These are phyloP conservation scores for Oikopleura dioica DNA, from an alignment of 23 tunicate genomes.

Conservation along the genomic window DNA sequence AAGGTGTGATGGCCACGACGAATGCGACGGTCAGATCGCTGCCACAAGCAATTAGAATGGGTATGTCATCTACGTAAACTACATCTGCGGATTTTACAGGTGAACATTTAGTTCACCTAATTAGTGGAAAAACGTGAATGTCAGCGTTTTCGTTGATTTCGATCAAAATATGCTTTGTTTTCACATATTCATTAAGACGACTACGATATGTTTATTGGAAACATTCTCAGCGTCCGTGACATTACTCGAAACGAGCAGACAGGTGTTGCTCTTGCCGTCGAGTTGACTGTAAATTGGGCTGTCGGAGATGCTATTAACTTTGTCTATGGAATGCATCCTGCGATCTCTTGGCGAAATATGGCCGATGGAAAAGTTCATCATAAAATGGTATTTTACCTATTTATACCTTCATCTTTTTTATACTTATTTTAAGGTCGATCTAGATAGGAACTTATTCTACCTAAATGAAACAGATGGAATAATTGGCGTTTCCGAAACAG, in stretches of 20 bases:
- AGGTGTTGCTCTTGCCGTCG: too few species aligned
- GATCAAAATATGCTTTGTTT: too few species aligned
- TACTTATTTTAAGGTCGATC: not conserved
- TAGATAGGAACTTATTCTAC: not conserved
- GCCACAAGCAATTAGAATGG: not conserved
- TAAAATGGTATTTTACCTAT: not conserved
- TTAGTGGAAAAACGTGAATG: too few species aligned
- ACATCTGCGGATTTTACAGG: too few species aligned
- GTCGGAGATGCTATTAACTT: not conserved
- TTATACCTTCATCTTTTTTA: not conserved
- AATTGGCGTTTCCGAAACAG: not conserved
- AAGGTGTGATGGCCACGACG: not conserved
- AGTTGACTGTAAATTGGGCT: not conserved
- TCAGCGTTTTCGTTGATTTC: too few species aligned
- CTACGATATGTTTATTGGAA: too few species aligned
- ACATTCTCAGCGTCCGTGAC: too few species aligned
- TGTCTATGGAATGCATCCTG: not conserved
- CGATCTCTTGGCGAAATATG: not conserved
- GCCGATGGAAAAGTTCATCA: not conserved
- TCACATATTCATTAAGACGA: too few species aligned
- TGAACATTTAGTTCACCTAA: too few species aligned
- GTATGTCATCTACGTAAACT: too few species aligned
- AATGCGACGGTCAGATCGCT: not conserved
- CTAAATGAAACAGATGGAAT: not conserved
- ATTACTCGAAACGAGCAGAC: too few species aligned